Evolutionary conservation across 1,140 invertebrate genomes (phyloP).

Genomic region (Drosophila sucinea): DNA sequence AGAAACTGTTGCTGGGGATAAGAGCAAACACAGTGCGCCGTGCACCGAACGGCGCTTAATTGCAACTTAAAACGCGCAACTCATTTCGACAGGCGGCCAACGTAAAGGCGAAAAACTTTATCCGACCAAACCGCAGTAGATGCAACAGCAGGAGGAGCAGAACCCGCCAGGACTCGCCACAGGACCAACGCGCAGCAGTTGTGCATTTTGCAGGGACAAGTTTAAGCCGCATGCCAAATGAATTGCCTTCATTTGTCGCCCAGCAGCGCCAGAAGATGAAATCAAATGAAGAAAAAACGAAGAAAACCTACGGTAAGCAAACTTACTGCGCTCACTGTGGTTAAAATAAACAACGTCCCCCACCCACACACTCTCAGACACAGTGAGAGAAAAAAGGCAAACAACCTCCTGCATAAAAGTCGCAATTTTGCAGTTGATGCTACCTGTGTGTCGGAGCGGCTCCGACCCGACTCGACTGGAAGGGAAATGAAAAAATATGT

Average conservation of each 20-base stretch:
- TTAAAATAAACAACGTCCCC: constrained; percentile 54
- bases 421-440: constrained; percentile 52
- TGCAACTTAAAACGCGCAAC: constrained; percentile 74
- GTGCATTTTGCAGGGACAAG: constrained; percentile 64
- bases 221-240: constrained; percentile 66
- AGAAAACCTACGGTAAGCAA: constrained; percentile 40
- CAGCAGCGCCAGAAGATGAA: constrained; percentile 19
- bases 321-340: constrained; percentile 64
- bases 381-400: constrained; percentile 18
- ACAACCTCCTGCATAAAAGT: constrained; percentile 42
- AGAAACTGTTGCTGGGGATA: constrained; percentile 15
- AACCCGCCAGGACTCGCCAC: constrained; percentile 11
- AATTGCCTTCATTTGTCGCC: constrained; percentile 74
- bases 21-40: constrained; percentile 26
- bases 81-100: constrained; percentile 52
- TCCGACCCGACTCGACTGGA: constrained; percentile 15
- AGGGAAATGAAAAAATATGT: constrained; percentile 58
- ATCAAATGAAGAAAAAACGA: constrained; percentile 18
- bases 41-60: constrained; percentile 53
- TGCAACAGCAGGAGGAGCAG: constrained; percentile 19
- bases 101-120: constrained; percentile 41
- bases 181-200: constrained; percentile 43
- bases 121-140: constrained; percentile 37
- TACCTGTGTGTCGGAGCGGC: constrained; percentile 23
- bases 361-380: constrained; percentile 31